Base-by-base conservation (phyloP, 2,113 vertebrate species). In the Megaceryle maxima region DNA sequence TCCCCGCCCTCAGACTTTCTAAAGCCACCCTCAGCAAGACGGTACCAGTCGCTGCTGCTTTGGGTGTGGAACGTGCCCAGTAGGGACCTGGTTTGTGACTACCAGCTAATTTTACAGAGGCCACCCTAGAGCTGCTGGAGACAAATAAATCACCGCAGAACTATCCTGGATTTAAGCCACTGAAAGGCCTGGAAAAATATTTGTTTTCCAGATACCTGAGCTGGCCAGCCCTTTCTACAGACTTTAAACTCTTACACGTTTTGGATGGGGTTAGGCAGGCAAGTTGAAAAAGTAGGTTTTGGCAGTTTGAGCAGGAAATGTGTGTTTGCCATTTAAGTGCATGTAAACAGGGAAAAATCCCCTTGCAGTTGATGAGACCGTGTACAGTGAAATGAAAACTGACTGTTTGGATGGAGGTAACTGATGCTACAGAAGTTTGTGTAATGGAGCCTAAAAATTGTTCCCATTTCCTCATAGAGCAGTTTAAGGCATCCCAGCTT, bases 141-240 rank as follows among this genome's bases (percentile, higher is more conserved):
- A 75, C 67, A 90, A 93, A 94, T 95, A 83, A 94, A 89, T 95
- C 87, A 83, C 55, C 66, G 25, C 59, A 87, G 91, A 87, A 81
- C 75, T 88, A 41, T 85, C 53, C 57, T 91, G 90, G 82, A 88
- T 80, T 63, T 83, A 67, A 96, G 93, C 78, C 82, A 56, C 53
- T 74, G 51, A 86, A 94, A 93, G 60, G 25, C 76, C 85, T 85
- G 33, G 92, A 46, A 94, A 95, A 97, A 90, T 95, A 92, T 83
- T 94, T 89, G 50, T 69, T 94, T 87, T 62, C 35, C 78, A 83
- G 63, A 90, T 90, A 92, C 78, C 91, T 95, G 87, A 95, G 72
- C 75, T 82, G 29, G 62, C 60, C 51, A 75, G 77, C 37, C 55
- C 76, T 63, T 83, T 66, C 72, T 83, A 39, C 26, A 79, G 74